These are phyloP conservation scores for Cyprinodon diabolis DNA, from an alignment of 2,797 vertebrate genomes.

Conservation along the genomic window DNA sequence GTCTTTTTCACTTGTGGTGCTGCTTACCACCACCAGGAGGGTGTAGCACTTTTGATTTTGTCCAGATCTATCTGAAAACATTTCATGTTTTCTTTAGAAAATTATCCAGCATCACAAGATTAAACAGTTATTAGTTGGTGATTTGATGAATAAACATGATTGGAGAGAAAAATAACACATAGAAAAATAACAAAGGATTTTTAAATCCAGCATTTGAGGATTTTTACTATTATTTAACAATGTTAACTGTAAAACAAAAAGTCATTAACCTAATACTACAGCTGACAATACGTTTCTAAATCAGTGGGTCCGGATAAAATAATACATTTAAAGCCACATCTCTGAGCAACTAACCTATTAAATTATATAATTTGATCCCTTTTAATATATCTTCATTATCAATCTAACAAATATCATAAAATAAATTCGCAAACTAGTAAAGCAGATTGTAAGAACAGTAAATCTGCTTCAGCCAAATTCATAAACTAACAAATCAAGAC, in stretches of 20 bases:
- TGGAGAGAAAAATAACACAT: not conserved
- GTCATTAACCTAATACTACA: not conserved
- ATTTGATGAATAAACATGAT: not conserved
- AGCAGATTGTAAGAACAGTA: not conserved
- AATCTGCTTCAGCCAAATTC: not conserved
- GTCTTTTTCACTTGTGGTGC: not conserved
- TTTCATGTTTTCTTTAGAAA: not conserved
- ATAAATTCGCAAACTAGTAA: not conserved
- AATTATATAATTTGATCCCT: too few relatives aligned
- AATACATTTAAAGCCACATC: too few relatives aligned
- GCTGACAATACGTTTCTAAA: not conserved
- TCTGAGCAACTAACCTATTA: too few relatives aligned
- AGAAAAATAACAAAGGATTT: not conserved
- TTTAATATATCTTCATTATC: too few relatives aligned
- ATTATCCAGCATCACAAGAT: not conserved
- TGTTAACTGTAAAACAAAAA: not conserved
- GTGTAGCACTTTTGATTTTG: too few relatives aligned
- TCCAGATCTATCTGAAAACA: too few relatives aligned
- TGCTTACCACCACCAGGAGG: conserved; percentile 26
- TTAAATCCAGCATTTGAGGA: not conserved
- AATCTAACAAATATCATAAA: too few relatives aligned
- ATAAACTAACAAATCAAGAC: not conserved
- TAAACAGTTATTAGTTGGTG: not conserved
- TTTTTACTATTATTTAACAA: not conserved
- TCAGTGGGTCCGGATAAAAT: too few relatives aligned